Evolutionary conservation across 2,888 invertebrate genomes (phyloP).

Genomic region (Girardia tigrina): DNA sequence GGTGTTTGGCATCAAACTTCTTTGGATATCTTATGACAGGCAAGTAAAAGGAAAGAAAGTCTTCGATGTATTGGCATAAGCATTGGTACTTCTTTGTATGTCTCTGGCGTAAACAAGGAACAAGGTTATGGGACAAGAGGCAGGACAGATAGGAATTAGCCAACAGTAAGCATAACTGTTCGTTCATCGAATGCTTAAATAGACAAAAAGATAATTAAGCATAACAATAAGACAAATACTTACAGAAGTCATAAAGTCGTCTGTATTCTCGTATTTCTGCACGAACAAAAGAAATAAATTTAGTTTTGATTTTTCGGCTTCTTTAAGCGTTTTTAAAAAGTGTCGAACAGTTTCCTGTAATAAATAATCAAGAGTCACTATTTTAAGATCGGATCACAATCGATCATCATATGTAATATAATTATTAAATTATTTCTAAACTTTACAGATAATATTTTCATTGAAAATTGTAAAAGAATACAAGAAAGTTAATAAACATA

Average conservation of each 20-base stretch:
- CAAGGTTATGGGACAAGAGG: conserved; percentile 39
- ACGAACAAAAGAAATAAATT: neutral
- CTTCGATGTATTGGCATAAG: conserved; percentile 40
- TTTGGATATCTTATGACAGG: conserved; percentile 27
- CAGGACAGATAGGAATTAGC: conserved; percentile 40
- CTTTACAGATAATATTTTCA: too few relatives aligned
- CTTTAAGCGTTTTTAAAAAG: neutral
- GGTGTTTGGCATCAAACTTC: neutral
- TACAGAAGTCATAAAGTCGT: neutral
- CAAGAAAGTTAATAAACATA: too few relatives aligned
- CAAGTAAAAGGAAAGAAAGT: conserved; percentile 39
- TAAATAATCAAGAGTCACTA: too few relatives aligned
- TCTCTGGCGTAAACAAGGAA: conserved; percentile 38
- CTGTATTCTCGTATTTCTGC: neutral
- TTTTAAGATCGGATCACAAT: too few relatives aligned
- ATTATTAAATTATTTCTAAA: too few relatives aligned
- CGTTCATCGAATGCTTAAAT: conserved; percentile 38
- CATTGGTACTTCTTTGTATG: conserved; percentile 39
- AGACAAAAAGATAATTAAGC: neutral
- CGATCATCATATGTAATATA: too few relatives aligned
- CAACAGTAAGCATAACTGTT: conserved; percentile 41
- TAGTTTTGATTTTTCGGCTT: neutral
- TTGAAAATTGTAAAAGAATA: too few relatives aligned
- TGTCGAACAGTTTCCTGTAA: neutral
- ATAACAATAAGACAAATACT: neutral